Conservation (phyloP, 2,797 vertebrate species). For the Xerus rutilus region DNA sequence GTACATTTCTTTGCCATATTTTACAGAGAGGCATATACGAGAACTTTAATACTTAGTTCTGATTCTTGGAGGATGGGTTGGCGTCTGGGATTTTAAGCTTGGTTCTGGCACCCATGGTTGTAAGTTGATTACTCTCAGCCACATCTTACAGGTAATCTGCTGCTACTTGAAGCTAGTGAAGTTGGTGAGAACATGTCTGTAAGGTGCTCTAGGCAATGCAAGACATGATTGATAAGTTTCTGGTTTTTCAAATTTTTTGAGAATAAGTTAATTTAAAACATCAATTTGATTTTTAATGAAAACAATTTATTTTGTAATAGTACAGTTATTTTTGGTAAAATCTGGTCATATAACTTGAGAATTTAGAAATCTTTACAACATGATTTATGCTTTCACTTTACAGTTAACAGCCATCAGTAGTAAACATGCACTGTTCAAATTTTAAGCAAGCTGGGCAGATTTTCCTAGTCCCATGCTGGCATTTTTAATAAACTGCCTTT, state of each 20-base stretch:
- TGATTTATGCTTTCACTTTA: not conserved
- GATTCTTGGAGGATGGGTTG: not conserved
- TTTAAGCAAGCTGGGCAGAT: not conserved
- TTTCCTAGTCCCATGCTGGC: not conserved
- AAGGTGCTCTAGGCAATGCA: not conserved
- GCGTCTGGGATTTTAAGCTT: not conserved
- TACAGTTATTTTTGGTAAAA: not conserved
- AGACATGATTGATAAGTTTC: not conserved
- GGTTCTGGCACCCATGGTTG: not conserved
- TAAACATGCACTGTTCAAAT: not conserved
- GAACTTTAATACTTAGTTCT: not conserved
- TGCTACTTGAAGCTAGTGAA: not conserved
- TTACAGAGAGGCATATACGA: not conserved
- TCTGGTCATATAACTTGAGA: slow-evolving; percentile 21
- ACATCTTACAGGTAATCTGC: not conserved
- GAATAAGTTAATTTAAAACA: slow-evolving; percentile 1
- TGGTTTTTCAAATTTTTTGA: slow-evolving; percentile 16
- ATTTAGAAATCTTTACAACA: not conserved
- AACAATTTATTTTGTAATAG: not conserved
- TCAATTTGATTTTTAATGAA: not conserved
- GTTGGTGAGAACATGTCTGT: not conserved
- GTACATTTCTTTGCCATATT: not conserved
- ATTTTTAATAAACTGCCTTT: not conserved
- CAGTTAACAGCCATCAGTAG: not conserved
- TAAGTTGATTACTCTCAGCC: not conserved